phyloP scores from a whole-genome alignment of 2,113 vertebrate species.

The Oreochromis tanganicae region DNA sequence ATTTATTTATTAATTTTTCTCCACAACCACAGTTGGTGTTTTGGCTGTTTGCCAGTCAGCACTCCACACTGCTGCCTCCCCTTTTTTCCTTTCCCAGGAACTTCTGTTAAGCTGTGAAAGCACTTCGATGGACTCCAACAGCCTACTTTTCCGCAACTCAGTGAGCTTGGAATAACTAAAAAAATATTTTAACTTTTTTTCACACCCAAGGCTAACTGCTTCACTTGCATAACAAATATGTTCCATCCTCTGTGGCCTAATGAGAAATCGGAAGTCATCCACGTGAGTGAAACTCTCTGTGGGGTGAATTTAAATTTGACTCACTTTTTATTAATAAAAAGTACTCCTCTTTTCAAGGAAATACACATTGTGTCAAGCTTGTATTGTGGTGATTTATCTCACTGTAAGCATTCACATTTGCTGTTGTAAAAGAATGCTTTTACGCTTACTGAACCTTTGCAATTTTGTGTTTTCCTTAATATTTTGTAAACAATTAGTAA shows the following conservation, averaged over 20 bases:
- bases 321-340: neutral
- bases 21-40: neutral
- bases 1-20: neutral
- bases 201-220: neutral
- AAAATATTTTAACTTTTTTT: neutral
- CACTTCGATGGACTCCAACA: slow-evolving; percentile 22
- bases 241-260: neutral
- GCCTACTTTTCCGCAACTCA: slow-evolving; percentile 1
- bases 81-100: neutral
- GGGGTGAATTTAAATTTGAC: neutral
- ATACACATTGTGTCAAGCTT: neutral
- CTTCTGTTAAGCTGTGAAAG: slow-evolving; percentile 32
- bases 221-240: slow-evolving; percentile 4
- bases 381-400: neutral
- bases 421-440: neutral
- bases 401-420: neutral
- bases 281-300: neutral
- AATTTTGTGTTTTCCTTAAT: neutral
- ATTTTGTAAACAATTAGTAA: neutral
- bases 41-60: slow-evolving; percentile 38
- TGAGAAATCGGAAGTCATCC: slow-evolving; percentile 6
- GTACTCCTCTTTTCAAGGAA: neutral
- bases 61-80: neutral
- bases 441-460: neutral
- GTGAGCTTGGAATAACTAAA: slow-evolving; percentile 17